These are phyloP conservation scores for Coendou prehensilis DNA, from an alignment of 2,797 vertebrate genomes.

Conservation along the genomic window DNA sequence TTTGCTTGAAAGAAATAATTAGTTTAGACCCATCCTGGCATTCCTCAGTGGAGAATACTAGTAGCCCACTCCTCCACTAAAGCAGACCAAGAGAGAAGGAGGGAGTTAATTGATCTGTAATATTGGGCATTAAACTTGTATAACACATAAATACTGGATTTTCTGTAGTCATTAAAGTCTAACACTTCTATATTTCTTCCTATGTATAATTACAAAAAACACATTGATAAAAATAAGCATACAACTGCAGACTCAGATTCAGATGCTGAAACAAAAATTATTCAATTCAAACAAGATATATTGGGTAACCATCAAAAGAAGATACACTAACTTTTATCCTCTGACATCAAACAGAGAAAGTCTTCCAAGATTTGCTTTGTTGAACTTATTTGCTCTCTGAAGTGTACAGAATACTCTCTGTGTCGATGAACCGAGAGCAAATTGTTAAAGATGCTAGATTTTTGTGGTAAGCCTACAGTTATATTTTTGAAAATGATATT, in stretches of 20 bases:
- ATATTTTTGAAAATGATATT: background rate
- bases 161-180: conserved; percentile 51
- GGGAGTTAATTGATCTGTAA: conserved; percentile 10
- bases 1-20: conserved; percentile 56
- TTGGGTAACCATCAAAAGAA: background rate
- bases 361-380: background rate
- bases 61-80: background rate
- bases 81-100: conserved; percentile 11
- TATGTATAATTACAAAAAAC: conserved; percentile 18
- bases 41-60: background rate
- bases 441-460: background rate
- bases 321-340: background rate
- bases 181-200: conserved; percentile 74
- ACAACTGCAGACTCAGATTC: background rate
- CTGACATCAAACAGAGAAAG: background rate
- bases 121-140: conserved; percentile 48
- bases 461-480: background rate
- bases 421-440: background rate
- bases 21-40: background rate
- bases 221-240: background rate
- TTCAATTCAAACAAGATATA: background rate
- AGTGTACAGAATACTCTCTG: background rate
- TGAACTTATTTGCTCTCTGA: background rate
- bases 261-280: background rate
- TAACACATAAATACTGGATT: conserved; percentile 4